phyloP scores from a whole-genome alignment of 37 sponge, comb jelly and placozoan genomes.

The Halichondria panicea region DNA sequence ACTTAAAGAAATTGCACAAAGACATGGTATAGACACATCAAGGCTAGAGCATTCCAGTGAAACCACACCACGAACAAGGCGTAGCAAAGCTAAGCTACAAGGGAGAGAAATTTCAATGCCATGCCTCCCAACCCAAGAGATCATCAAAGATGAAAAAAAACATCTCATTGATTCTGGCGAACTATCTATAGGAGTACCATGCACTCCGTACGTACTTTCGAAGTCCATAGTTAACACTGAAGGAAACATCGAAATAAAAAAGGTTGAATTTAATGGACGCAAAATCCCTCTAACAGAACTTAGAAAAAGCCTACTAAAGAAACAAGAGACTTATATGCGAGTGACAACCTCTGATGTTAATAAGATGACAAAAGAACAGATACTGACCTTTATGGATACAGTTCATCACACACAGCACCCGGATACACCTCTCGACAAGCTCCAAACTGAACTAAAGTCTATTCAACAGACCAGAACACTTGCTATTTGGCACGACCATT shows the following conservation, averaged over 20 bases:
- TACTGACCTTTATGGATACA: neutral
- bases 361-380: neutral
- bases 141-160: neutral
- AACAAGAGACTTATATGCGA: slow-evolving; percentile 27
- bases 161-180: slow-evolving; percentile 5
- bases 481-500: slow-evolving; percentile 45
- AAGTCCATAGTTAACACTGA: neutral
- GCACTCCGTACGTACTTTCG: neutral
- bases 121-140: neutral
- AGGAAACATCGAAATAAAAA: neutral
- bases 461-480: slow-evolving; percentile 19
- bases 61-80: neutral
- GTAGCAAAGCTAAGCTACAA: neutral
- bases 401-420: neutral
- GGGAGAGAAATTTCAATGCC: slow-evolving; percentile 25
- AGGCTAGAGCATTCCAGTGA: neutral
- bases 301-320: slow-evolving; percentile 14
- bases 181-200: slow-evolving; percentile 6
- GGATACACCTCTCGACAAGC: slow-evolving; percentile 2
- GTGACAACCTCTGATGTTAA: slow-evolving; percentile 1
- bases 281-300: slow-evolving; percentile 36
- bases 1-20: slow-evolving; percentile 10
- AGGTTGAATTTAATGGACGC: neutral
- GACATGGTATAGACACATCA: slow-evolving; percentile 10
- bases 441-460: slow-evolving; percentile 1